Conservation (phyloP, 2,888 invertebrate genomes). For the Nemoura dubitans region DNA sequence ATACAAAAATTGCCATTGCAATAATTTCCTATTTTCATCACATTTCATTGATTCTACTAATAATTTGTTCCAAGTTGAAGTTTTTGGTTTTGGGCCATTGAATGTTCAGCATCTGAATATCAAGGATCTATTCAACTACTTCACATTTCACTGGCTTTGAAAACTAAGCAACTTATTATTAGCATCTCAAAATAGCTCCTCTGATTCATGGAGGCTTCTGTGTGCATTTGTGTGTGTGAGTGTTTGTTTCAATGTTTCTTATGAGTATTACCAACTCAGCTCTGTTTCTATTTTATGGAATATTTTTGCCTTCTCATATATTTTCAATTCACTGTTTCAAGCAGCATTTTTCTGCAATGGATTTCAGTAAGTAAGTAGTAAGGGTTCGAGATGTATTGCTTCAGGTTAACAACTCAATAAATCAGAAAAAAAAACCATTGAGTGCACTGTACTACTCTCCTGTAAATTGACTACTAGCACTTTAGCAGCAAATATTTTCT, state of each 20-base stretch:
- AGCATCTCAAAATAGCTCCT: not conserved
- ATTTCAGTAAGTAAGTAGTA: not conserved
- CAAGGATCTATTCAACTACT: not conserved
- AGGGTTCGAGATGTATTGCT: no score
- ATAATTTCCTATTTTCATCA: not conserved
- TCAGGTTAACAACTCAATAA: no score
- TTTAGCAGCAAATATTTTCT: no score
- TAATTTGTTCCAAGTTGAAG: not conserved
- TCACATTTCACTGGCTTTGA: not conserved
- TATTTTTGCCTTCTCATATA: slow-evolving; percentile 18
- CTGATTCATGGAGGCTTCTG: not conserved
- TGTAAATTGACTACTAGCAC: no score
- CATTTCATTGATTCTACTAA: not conserved
- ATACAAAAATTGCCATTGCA: not conserved
- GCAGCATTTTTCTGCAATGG: not conserved
- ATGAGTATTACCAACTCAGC: not conserved
- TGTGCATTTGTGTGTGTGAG: not conserved
- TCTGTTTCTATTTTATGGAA: not conserved
- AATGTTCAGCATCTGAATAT: not conserved
- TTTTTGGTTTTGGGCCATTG: not conserved
- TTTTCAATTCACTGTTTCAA: slow-evolving; percentile 8
- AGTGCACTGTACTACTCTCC: no score
- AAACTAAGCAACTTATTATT: not conserved
- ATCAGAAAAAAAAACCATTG: no score
- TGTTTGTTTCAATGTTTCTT: not conserved